phyloP scores from a whole-genome alignment of 2,888 invertebrate genomes.

The Gnatocerus cornutus region DNA sequence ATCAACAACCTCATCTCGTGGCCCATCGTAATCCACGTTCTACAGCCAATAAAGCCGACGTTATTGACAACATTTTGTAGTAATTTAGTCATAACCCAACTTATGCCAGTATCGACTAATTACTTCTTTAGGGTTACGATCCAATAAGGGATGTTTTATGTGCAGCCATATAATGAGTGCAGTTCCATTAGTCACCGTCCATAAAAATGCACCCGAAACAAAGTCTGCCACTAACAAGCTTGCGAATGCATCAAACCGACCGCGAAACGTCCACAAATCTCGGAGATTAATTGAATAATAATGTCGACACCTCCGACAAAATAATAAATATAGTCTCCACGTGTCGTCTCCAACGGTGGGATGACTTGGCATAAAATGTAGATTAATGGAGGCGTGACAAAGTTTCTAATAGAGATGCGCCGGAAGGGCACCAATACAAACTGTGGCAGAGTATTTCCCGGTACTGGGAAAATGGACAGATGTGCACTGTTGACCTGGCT shows the following conservation, averaged over 20 bases:
- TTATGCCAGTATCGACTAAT: constrained; percentile 47
- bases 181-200: constrained; percentile 48
- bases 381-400: constrained; percentile 66
- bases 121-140: constrained; percentile 51
- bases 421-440: constrained; percentile 63
- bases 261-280: constrained; percentile 18
- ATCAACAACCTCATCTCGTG: constrained; percentile 1
- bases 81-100: constrained; percentile 38
- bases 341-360: constrained; percentile 58
- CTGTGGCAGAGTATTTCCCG: constrained; percentile 49
- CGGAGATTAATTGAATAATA: constrained; percentile 42
- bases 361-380: constrained; percentile 65
- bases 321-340: constrained; percentile 60
- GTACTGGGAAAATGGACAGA: constrained; percentile 61
- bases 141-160: constrained; percentile 51
- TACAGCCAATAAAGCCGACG: constrained; percentile 17
- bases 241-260: not conserved
- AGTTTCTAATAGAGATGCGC: constrained; percentile 65
- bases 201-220: constrained; percentile 46
- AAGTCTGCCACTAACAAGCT: constrained; percentile 12
- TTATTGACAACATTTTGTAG: constrained; percentile 36
- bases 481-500: constrained; percentile 66
- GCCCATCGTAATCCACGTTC: constrained; percentile 11
- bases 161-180: constrained; percentile 46
- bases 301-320: constrained; percentile 41